Percentiles rank a stretch among this genome's conserved stretches.
Conservation (phyloP, 2,888 invertebrate genomes). For the Ochropleura plecta region DNA sequence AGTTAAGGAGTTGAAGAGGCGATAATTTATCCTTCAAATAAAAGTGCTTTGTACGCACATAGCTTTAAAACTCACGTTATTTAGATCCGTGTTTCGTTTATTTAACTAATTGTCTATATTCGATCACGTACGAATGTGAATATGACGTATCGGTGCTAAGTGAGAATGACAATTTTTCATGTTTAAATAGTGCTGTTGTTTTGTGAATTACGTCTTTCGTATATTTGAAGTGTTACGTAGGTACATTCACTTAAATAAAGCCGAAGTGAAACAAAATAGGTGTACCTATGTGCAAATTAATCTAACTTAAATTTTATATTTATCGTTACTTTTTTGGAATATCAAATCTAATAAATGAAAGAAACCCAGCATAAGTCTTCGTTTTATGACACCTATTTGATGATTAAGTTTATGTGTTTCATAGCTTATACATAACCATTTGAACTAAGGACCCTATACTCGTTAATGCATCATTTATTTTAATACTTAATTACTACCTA, state of each 20-base stretch:
- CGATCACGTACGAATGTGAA: constrained; percentile 45
- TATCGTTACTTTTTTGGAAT: background rate
- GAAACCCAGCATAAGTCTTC: background rate
- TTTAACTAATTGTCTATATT: constrained; percentile 55
- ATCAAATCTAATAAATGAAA: no score
- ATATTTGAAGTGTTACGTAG: constrained; percentile 11
- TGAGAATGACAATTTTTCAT: constrained; percentile 39
- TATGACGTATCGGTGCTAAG: constrained; percentile 36
- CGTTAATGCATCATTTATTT: background rate
- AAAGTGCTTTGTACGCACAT: constrained; percentile 4
- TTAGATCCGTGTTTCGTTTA: constrained; percentile 52
- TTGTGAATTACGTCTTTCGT: constrained; percentile 45
- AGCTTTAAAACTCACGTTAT: constrained; percentile 27
- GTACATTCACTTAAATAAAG: constrained; percentile 1
- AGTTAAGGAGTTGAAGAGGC: background rate
- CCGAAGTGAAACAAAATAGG: background rate
- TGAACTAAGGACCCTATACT: background rate
- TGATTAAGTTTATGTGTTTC: background rate
- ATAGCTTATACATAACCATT: background rate
- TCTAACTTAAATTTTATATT: background rate
- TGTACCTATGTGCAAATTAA: background rate
- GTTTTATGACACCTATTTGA: background rate
- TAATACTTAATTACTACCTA: background rate
- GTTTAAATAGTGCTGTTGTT: constrained; percentile 28
- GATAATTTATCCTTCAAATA: constrained; percentile 41